Conservation (phyloP, 2,113 vertebrate species). For the Hypocryptadius cinnamomeus region DNA sequence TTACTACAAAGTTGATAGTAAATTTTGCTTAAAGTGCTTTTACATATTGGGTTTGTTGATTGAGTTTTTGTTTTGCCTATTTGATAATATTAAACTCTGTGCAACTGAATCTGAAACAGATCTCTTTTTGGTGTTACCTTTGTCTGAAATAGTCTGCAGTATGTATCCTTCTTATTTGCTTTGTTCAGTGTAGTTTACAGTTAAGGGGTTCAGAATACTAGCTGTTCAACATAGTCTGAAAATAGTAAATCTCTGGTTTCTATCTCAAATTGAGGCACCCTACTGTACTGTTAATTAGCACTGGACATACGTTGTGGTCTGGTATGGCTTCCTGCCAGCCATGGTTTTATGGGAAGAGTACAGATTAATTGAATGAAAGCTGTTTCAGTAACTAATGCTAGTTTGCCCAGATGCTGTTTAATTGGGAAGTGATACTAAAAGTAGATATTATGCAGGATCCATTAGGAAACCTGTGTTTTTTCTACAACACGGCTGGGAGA, state of each 20-base stretch:
- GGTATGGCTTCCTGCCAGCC: background rate
- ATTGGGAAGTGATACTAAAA: background rate
- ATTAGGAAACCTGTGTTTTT: background rate
- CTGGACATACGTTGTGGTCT: background rate
- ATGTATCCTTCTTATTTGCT: background rate
- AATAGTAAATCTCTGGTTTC: background rate
- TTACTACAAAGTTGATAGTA: background rate
- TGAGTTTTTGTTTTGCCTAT: background rate
- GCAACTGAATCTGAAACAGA: background rate
- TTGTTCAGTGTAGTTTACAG: background rate
- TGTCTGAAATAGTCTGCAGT: background rate
- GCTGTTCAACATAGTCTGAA: background rate
- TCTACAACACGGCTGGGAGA: background rate
- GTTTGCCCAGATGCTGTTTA: background rate
- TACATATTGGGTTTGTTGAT: rapidly evolving
- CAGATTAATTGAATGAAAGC: background rate
- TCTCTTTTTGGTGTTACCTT: background rate
- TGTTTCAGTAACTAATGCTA: background rate
- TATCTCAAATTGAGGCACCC: background rate
- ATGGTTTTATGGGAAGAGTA: background rate
- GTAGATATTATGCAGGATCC: background rate
- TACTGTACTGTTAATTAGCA: background rate
- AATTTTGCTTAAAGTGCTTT: background rate
- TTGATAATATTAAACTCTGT: background rate
- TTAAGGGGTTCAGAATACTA: background rate